phyloP scores from a whole-genome alignment of 2,113 vertebrate genomes.

The Capreolus pygargus region DNA sequence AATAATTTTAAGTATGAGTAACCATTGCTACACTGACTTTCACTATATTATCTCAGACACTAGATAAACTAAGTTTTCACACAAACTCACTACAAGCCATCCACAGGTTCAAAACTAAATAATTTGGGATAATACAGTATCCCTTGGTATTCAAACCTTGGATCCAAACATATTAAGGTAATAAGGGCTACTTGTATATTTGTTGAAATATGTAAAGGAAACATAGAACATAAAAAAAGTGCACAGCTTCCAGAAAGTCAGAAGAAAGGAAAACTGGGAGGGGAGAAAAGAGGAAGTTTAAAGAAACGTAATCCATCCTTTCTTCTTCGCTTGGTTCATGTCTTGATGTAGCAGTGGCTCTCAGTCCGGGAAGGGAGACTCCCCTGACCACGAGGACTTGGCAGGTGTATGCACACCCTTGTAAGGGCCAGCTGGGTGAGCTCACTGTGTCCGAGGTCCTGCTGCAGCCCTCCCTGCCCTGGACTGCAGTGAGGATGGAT shows the following conservation, averaged over 20 bases:
- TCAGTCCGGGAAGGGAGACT: neutral
- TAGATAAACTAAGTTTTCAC: neutral
- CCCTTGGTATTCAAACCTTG: neutral
- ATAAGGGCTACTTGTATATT: neutral
- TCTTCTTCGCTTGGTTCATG: neutral
- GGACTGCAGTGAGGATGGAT: neutral
- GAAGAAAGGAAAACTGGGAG: neutral
- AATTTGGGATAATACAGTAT: neutral
- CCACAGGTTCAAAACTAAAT: neutral
- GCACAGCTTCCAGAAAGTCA: neutral
- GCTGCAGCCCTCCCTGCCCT: neutral
- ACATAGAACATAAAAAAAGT: neutral
- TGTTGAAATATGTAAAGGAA: neutral
- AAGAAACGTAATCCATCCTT: neutral
- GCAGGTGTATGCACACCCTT: neutral
- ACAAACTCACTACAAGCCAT: neutral
- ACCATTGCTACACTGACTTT: neutral
- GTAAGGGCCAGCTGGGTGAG: neutral
- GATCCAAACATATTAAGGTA: neutral
- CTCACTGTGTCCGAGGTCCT: neutral
- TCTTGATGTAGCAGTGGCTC: neutral
- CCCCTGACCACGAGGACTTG: neutral
- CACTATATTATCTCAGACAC: neutral
- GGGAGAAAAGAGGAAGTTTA: neutral
- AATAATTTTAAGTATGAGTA: neutral